Evolutionary conservation across 30 jellyfish, hydroid and myxozoan genomes (phyloP), one percentile per base, ranked within the genome.

Genomic region (Pelagia noctiluca): DNA sequence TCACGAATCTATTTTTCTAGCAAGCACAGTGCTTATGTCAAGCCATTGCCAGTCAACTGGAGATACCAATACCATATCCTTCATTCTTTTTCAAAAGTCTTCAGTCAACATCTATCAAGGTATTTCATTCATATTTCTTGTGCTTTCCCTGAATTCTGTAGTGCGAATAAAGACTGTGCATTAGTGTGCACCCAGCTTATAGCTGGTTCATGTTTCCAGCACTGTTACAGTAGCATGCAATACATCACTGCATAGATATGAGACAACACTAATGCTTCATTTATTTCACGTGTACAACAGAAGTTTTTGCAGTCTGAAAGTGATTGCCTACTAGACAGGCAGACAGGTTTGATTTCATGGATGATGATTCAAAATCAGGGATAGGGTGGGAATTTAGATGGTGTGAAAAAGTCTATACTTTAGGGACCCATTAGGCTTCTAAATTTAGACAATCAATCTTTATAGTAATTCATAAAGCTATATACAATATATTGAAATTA

Each of bases 21-120:
- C 95, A 90, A 83, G 83, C 89, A 16, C 85, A 83, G 47, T 83
- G 92, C 35, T 65, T 90, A 28, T 57, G 77, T 28, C 84, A 86
- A 50, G 89, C 84, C 26, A 62, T 90, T 16, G 78, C 84, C 13
- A 69, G 92, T 2, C 97, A 90, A 37, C 36, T 52, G 16, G 81
- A 78, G 12, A 70, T 78, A 63, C 92, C 90, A 5, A 64, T 82
- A n/a, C 83, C 95, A 4, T 84, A 75, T 28, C 95, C 97, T 32
- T 22, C 76, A 0, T 90, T 48, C 60, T 90, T 90, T 78, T 90
- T 75, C 92, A 82, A 78, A 38, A 68, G 90, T 33, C 60, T 82
- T 36, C 97, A 90, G 82, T 32, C 65, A 36, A 90, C 95, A 21
- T 12, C 88, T 13, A 62, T 88, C 82, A 80, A 88, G 84, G 97